These are phyloP conservation scores for Saccopteryx leptura DNA, from an alignment of 2,113 vertebrate genomes.

Conservation along the genomic window DNA sequence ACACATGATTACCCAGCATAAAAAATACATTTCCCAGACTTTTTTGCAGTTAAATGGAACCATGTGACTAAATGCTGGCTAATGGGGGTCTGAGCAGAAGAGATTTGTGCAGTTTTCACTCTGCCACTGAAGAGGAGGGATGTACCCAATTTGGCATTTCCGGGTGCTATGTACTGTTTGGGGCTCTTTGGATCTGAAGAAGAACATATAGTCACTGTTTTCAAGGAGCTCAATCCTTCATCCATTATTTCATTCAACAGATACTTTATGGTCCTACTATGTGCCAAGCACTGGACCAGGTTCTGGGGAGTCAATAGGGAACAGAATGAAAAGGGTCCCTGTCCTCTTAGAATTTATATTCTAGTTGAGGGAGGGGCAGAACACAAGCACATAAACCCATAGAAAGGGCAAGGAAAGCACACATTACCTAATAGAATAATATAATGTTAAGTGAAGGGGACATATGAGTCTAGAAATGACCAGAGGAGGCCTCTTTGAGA, in stretches of 20 bases:
- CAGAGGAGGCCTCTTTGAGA: neutral
- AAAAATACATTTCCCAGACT: neutral
- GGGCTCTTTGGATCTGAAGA: neutral
- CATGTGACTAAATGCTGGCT: neutral
- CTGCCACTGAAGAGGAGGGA: neutral
- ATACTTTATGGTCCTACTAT: slow-evolving; percentile 3
- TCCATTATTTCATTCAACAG: neutral
- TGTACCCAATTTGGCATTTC: neutral
- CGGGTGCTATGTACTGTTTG: neutral
- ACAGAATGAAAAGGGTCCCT: neutral
- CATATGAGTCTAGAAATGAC: neutral
- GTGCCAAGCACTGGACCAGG: neutral
- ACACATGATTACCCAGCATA: too few relatives aligned
- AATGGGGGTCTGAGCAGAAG: neutral
- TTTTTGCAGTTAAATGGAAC: neutral
- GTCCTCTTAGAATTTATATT: neutral
- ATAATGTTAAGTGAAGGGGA: neutral
- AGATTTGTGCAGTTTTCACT: neutral
- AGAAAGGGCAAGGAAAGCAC: neutral
- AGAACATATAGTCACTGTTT: neutral
- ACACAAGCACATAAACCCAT: neutral
- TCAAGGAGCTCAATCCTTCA: neutral
- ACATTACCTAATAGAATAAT: too few relatives aligned
- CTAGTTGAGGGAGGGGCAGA: neutral
- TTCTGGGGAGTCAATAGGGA: neutral